Evolutionary conservation across 2,113 vertebrate species (phyloP).

Genomic region (Potamarius usumacintae): DNA sequence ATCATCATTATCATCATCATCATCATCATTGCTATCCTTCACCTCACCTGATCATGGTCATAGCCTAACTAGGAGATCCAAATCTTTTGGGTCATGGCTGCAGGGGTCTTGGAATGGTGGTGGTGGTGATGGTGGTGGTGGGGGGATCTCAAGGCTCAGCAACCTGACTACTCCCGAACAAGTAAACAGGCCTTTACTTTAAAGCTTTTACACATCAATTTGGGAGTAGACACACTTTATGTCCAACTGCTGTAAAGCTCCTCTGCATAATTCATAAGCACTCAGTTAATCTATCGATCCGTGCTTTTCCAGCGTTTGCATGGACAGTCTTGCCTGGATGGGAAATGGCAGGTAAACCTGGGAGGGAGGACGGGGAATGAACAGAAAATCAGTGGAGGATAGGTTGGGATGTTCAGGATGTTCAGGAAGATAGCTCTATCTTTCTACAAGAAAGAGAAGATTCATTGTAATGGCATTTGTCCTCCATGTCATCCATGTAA

Average conservation of each 20-base stretch:
- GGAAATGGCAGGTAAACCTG: constrained; percentile 53
- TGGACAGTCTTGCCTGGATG: constrained; percentile 40
- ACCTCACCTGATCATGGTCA: neutral
- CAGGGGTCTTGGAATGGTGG: constrained; percentile 21
- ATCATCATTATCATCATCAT: neutral
- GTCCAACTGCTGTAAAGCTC: constrained; percentile 76
- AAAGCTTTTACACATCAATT: constrained; percentile 77
- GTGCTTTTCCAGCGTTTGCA: constrained; percentile 58
- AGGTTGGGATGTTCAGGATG: constrained; percentile 40
- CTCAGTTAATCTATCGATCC: constrained; percentile 84
- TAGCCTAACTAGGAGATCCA: constrained; percentile 2
- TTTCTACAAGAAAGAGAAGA: neutral
- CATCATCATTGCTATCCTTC: neutral
- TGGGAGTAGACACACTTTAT: constrained; percentile 74
- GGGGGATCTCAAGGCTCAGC: constrained; percentile 38
- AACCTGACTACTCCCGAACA: constrained; percentile 46
- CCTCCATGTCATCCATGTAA: neutral
- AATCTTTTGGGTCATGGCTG: constrained; percentile 1
- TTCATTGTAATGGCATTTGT: neutral
- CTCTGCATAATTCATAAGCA: constrained; percentile 80
- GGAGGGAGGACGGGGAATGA: constrained; percentile 41
- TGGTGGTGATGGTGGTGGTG: too few relatives aligned
- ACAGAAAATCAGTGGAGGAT: neutral
- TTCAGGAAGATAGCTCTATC: neutral
- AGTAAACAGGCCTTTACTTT: constrained; percentile 76